These are phyloP conservation scores for Oreochromis spilurus DNA, from an alignment of 2,113 vertebrate genomes.

Conservation along the genomic window DNA sequence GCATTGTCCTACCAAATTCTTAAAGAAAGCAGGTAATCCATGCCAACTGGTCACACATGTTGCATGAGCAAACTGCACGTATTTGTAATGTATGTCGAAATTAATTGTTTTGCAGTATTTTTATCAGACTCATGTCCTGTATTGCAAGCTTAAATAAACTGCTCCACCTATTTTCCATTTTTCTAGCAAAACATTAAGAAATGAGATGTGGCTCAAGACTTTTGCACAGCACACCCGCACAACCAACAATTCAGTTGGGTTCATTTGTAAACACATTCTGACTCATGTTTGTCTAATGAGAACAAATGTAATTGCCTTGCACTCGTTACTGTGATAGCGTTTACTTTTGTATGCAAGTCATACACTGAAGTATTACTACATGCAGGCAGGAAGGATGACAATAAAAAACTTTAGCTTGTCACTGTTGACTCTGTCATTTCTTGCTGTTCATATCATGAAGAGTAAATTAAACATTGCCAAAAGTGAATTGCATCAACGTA, in stretches of 20 bases:
- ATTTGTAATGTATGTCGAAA: neutral
- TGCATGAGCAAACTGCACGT: neutral
- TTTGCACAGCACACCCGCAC: neutral
- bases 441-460: neutral
- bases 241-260: neutral
- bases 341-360: neutral
- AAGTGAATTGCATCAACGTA: neutral
- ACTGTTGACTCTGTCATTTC: neutral
- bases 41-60: neutral
- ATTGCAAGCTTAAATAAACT: fast-evolving
- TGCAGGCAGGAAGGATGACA: neutral
- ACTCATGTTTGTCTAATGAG: neutral
- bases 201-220: neutral
- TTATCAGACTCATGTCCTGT: neutral
- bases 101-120: neutral
- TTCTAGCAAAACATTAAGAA: neutral
- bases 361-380: neutral
- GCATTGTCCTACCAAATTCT: neutral
- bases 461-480: neutral
- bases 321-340: neutral
- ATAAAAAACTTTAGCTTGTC: neutral
- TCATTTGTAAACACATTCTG: neutral
- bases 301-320: neutral
- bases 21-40: neutral
- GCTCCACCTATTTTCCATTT: neutral